Percentiles rank a stretch among this genome's conserved stretches.
phyloP scores from a whole-genome alignment of 2,888 invertebrate genomes.

The Balanococcus diminutus region DNA sequence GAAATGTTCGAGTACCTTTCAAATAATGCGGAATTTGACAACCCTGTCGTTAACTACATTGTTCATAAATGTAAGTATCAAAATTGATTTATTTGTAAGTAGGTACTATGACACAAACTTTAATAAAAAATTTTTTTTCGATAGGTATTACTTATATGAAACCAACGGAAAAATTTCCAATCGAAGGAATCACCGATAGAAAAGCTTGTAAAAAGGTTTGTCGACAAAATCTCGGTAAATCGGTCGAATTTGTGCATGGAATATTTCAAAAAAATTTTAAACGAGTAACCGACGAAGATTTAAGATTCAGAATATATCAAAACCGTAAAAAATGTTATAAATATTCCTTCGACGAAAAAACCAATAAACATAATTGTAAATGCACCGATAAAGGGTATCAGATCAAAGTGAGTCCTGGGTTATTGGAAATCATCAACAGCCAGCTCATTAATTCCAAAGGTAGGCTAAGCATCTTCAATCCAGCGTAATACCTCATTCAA shows the following conservation, averaged over 20 bases:
- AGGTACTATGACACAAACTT: neutral
- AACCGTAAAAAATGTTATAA: neutral
- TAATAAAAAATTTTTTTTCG: neutral
- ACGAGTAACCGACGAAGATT: neutral
- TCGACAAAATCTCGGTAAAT: neutral
- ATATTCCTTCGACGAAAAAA: neutral
- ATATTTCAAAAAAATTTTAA: neutral
- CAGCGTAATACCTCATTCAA: too few relatives aligned
- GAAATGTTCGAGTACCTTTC: neutral
- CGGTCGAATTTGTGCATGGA: neutral
- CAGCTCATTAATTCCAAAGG: neutral
- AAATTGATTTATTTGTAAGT: neutral
- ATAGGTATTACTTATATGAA: neutral
- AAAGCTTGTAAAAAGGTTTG: neutral
- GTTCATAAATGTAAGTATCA: neutral
- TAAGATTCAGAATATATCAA: neutral
- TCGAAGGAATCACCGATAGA: neutral
- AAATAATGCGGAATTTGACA: neutral
- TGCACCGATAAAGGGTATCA: neutral
- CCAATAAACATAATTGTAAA: neutral
- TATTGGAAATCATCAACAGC: neutral
- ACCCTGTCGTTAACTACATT: neutral
- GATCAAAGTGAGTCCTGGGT: slow-evolving; percentile 7
- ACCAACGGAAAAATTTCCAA: neutral
- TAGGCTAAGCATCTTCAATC: neutral